Conservation (phyloP, 1,140 invertebrate species). For the Druon quercuslanigerum region DNA sequence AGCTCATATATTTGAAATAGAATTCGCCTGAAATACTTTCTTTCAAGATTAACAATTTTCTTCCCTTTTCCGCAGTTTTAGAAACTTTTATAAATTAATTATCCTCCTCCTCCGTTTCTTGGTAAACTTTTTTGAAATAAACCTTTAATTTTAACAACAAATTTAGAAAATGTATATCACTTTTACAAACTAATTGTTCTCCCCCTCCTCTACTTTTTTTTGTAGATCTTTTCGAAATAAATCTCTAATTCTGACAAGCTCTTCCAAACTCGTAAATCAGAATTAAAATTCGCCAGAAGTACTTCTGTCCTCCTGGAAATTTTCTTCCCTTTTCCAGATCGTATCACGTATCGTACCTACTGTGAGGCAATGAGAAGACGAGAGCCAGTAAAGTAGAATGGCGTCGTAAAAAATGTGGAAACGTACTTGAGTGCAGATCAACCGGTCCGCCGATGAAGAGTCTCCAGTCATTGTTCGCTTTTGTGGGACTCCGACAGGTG, state of each 20-base stretch:
- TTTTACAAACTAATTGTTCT: no score
- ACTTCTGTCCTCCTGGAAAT: not conserved
- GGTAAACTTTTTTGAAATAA: no score
- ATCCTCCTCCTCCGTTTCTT: no score
- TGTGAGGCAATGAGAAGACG: conserved; percentile 28
- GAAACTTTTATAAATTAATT: no score
- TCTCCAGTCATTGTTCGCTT: conserved; percentile 65
- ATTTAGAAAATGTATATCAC: no score
- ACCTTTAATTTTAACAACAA: no score
- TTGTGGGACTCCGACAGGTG: conserved; percentile 75
- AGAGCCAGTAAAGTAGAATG: conserved; percentile 47
- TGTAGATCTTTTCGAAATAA: no score
- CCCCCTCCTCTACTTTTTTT: no score
- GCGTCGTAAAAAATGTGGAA: conserved; percentile 58
- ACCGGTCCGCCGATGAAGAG: conserved; percentile 58
- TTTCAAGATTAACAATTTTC: no score
- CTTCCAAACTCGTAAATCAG: not conserved
- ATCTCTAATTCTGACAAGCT: no score
- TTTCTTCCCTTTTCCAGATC: not conserved
- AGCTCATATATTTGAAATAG: not conserved
- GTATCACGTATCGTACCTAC: not conserved
- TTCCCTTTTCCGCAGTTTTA: no score
- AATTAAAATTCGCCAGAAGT: not conserved
- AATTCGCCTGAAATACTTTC: no score
- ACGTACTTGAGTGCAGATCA: conserved; percentile 48